Evolutionary conservation across 2,888 invertebrate genomes (phyloP).

Genomic region (Caenorhabditis afra): DNA sequence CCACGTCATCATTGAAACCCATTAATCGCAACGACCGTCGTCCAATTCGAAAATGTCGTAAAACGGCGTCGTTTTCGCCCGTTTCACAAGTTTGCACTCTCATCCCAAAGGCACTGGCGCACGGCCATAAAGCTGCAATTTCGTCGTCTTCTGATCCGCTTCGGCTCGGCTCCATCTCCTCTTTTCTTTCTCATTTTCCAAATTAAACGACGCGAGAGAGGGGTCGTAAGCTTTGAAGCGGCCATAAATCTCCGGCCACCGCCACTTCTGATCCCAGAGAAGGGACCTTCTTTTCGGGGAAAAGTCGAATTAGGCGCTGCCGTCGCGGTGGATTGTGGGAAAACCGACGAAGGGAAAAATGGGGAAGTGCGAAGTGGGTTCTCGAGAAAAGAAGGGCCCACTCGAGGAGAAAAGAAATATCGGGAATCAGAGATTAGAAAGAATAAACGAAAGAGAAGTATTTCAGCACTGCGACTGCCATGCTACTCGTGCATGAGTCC

Average conservation of each 20-base stretch:
- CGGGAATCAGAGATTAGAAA: neutral
- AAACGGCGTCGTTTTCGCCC: slow-evolving; percentile 8
- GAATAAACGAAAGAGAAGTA: neutral
- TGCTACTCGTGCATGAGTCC: slow-evolving; percentile 80
- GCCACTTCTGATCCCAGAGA: neutral
- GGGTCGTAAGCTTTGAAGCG: neutral
- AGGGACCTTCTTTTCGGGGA: slow-evolving; percentile 2
- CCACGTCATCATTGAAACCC: slow-evolving; percentile 11
- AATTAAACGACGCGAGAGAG: slow-evolving; percentile 42
- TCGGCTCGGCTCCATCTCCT: slow-evolving; percentile 1
- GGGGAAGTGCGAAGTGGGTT: slow-evolving; percentile 41
- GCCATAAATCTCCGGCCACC: slow-evolving; percentile 35
- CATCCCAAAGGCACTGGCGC: slow-evolving; percentile 13
- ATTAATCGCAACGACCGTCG: slow-evolving; percentile 17
- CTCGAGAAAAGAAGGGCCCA: neutral
- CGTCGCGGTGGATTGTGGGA: neutral
- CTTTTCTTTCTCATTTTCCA: slow-evolving; percentile 47
- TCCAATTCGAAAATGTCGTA: slow-evolving; percentile 37
- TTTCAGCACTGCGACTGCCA: slow-evolving; percentile 75
- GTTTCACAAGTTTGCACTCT: slow-evolving; percentile 34
- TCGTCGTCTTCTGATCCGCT: slow-evolving; percentile 35
- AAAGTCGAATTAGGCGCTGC: slow-evolving; percentile 7
- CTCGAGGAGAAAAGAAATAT: neutral
- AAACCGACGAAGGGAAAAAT: neutral
- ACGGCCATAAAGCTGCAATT: slow-evolving; percentile 47